A percentile compares a stretch with the other conserved stretches of the same genome.
Conservation (phyloP, 2,888 invertebrate genomes). For the Ophioninae sp. region DNA sequence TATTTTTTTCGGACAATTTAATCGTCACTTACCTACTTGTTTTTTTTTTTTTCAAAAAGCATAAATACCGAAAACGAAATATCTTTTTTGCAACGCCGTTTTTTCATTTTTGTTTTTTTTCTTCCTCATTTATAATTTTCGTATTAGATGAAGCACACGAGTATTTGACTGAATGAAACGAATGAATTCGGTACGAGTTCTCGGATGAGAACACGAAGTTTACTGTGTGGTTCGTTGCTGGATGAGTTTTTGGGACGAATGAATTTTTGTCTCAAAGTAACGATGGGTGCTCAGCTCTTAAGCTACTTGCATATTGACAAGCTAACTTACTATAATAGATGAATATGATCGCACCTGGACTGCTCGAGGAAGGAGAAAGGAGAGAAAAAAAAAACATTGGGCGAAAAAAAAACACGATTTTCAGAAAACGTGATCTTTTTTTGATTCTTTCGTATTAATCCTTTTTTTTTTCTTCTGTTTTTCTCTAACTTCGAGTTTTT, state of each 20-base stretch:
- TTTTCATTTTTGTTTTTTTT: too few species aligned
- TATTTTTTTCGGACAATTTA: constrained; percentile 5
- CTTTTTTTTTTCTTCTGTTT: constrained; percentile 23
- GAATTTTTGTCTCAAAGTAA: constrained; percentile 3
- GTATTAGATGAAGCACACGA: background rate
- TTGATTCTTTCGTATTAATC: background rate
- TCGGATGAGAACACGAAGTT: background rate
- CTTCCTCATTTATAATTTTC: too few species aligned
- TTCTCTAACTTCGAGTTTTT: background rate
- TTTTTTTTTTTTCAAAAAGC: background rate
- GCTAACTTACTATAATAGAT: constrained; percentile 57
- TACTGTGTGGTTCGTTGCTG: background rate
- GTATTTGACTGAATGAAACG: background rate
- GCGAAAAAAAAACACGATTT: constrained; percentile 24
- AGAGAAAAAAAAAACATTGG: background rate
- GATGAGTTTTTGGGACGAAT: background rate
- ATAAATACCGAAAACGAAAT: background rate
- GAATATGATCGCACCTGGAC: constrained; percentile 38
- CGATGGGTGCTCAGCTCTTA: constrained; percentile 13
- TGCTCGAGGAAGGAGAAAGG: constrained; percentile 5
- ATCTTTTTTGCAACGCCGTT: background rate
- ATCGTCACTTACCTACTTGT: background rate
- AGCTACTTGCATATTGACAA: constrained; percentile 53
- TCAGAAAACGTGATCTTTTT: constrained; percentile 22
- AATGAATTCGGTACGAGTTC: background rate